A percentile compares a stretch with the other conserved stretches of the same genome.
Conservation (phyloP, 1,140 invertebrate genomes). For the Tetramorium alpestre region DNA sequence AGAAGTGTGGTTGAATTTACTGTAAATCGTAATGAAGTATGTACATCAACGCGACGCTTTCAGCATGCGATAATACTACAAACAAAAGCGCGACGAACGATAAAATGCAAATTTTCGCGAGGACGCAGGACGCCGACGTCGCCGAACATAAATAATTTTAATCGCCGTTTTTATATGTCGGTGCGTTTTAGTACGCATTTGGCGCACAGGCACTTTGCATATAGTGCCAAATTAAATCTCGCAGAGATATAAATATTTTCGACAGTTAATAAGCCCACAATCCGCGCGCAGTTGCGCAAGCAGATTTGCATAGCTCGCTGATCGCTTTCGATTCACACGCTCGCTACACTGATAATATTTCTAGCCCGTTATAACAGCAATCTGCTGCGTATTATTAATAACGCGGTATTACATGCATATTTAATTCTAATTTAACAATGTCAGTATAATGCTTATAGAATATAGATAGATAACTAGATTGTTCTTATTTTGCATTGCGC, state of each 20-base stretch:
- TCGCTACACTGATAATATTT: slow-evolving; percentile 11
- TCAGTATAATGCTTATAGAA: not conserved
- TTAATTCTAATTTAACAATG: slow-evolving; percentile 31
- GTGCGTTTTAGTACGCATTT: slow-evolving; percentile 42
- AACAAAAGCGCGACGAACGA: slow-evolving; percentile 54
- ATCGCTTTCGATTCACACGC: slow-evolving; percentile 31
- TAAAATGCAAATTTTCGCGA: slow-evolving; percentile 61
- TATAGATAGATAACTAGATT: not conserved
- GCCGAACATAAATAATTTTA: slow-evolving; percentile 59
- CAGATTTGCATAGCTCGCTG: slow-evolving; percentile 5
- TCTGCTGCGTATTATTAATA: slow-evolving; percentile 6
- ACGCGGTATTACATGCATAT: not conserved
- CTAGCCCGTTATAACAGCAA: slow-evolving; percentile 2
- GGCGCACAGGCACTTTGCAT: slow-evolving; percentile 31
- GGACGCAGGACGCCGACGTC: slow-evolving; percentile 16
- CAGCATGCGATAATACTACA: slow-evolving; percentile 49
- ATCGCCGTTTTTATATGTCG: slow-evolving; percentile 58
- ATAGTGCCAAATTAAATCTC: slow-evolving; percentile 47
- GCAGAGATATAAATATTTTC: slow-evolving; percentile 40
- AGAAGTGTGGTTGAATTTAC: slow-evolving; percentile 27
- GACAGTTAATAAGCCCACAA: slow-evolving; percentile 19
- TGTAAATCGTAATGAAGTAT: slow-evolving; percentile 54
- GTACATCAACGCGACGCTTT: slow-evolving; percentile 35
- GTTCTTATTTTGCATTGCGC: not conserved
- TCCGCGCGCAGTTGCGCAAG: not conserved